Conservation (phyloP, 2,888 invertebrate species). For the Drosophila silvestris region DNA sequence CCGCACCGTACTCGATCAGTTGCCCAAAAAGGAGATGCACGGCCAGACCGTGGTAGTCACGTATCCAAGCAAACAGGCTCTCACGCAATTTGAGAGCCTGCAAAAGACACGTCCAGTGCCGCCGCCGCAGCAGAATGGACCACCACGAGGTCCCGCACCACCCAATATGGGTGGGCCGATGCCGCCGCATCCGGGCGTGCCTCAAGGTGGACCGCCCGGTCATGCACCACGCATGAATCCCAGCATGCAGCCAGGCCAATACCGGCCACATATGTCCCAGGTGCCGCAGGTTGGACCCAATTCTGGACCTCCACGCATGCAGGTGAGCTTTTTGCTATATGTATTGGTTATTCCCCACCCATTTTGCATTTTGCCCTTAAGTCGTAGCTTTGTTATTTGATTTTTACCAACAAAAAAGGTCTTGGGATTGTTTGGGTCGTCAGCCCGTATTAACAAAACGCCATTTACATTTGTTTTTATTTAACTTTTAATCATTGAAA, state of each 20-base stretch:
- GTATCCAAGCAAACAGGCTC: slow-evolving; percentile 95
- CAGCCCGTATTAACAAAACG: slow-evolving; percentile 53
- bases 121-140: slow-evolving; percentile 87
- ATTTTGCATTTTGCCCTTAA: slow-evolving; percentile 25
- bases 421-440: slow-evolving; percentile 34
- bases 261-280: slow-evolving; percentile 87
- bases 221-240: slow-evolving; percentile 87
- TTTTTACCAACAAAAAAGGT: slow-evolving; percentile 25
- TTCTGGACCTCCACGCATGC: slow-evolving; percentile 88
- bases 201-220: slow-evolving; percentile 86
- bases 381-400: slow-evolving; percentile 33
- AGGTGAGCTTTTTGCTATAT: slow-evolving; percentile 81
- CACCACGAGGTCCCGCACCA: slow-evolving; percentile 86
- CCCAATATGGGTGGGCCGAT: slow-evolving; percentile 84
- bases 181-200: slow-evolving; percentile 85
- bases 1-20: slow-evolving; percentile 94
- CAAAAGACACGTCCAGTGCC: slow-evolving; percentile 95
- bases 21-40: slow-evolving; percentile 98
- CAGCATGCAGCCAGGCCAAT: slow-evolving; percentile 87
- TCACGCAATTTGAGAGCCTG: slow-evolving; percentile 95
- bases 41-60: slow-evolving; percentile 98
- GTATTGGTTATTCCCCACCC: neutral
- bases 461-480: slow-evolving; percentile 60
- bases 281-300: slow-evolving; percentile 87
- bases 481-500: slow-evolving; percentile 72